Base-by-base conservation (phyloP, 1,140 invertebrate species). In the Zaprionus africanus region DNA sequence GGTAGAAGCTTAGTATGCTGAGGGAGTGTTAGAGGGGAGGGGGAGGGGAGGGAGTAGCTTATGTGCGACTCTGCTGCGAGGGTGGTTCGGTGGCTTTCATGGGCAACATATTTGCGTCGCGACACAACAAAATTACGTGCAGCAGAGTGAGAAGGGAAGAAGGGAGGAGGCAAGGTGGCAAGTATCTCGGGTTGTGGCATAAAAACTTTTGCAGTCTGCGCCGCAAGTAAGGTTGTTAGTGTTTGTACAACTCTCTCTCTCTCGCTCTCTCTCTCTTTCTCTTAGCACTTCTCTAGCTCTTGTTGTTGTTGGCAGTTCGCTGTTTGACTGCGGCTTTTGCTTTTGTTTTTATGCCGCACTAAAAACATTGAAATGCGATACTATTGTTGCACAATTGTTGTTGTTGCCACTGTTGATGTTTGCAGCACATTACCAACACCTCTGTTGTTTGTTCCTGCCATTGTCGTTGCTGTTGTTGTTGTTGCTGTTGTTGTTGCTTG, bases 51-150 rank as follows among this genome's bases (percentile, higher is more conserved):
- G 54, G 31, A 34, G 31, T 34, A 34, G 31, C 9, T 34, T 46
- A 9, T 15, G 19, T 36, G 36, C n/a, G 28, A 5, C 51, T 34
- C 28, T 43, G 38, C 6, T 17, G 28, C 22, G 19, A 22, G 57
- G 59, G 73, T 67, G 60, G 56, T 41, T 46, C 38, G 54, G 43
- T 75, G 68, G 65, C 75, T 70, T 76, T 83, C 78, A 88, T 75
- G 81, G 78, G 67, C 65, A 87, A 87, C 84, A 87, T 88, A 88
- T 87, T 87, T 87, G 84, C 80, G 84, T 88, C 84, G 84, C 84
- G 84, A 88, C 84, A 88, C 87, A 87, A 88, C 84, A 87, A 87
- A 88, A 83, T 87, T 87, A 87, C 84, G 81, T 87, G 83, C 83
- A 75, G 60, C 54, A 72, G 66, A 66, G 11, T 12, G 4, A 34